phyloP scores from a whole-genome alignment of 2,888 invertebrate species.

The Coelopa pilipes region DNA sequence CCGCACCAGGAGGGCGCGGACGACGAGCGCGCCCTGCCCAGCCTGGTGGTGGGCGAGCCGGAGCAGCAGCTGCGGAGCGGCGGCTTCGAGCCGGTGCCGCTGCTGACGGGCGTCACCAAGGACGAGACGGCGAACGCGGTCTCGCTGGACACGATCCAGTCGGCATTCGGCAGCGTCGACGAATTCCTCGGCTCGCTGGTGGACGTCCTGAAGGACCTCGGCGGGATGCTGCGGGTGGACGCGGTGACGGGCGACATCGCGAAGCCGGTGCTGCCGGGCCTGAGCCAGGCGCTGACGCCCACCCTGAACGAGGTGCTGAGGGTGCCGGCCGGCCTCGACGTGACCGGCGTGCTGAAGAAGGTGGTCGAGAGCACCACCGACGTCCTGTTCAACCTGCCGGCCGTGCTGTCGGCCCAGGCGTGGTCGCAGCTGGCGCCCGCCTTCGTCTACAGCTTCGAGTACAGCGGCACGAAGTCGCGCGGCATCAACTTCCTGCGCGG shows the following conservation, averaged over 20 bases:
- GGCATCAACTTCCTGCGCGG: conserved; percentile 76
- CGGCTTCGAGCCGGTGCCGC: conserved; percentile 71
- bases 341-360: conserved; percentile 61
- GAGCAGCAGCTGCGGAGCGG: conserved; percentile 71
- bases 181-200: conserved; percentile 57
- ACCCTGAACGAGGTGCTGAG: conserved; percentile 59
- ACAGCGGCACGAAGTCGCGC: conserved; percentile 71
- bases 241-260: conserved; percentile 56
- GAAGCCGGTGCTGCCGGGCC: conserved; percentile 58
- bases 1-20: conserved; percentile 76
- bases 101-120: conserved; percentile 79
- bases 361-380: conserved; percentile 71
- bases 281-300: conserved; percentile 51
- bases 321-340: conserved; percentile 56
- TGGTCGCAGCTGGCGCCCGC: conserved; percentile 76
- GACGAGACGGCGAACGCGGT: conserved; percentile 73
- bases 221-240: conserved; percentile 57
- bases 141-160: conserved; percentile 53
- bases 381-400: conserved; percentile 81
- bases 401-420: conserved; percentile 76
- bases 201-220: conserved; percentile 53
- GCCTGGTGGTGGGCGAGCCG: conserved; percentile 74
- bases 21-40: conserved; percentile 76
- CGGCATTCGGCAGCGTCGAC: conserved; percentile 59
- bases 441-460: conserved; percentile 81